A percentile compares a stretch with the other conserved stretches of the same genome.
Conservation (phyloP, 2,888 invertebrate species). For the Lathronympha strigana region DNA sequence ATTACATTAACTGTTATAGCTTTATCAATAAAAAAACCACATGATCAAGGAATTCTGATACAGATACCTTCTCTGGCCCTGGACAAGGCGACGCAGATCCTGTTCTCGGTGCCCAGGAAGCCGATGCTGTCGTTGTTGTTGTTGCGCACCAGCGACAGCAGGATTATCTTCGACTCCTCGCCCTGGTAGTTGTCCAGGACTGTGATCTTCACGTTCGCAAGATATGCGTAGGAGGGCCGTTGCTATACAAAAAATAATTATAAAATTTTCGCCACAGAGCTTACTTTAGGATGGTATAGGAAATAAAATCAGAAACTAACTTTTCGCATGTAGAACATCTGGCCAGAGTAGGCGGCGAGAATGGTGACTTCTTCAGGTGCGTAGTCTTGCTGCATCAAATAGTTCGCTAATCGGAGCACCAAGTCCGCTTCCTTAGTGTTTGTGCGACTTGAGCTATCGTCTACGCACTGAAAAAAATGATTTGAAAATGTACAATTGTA, state of each 20-base stretch:
- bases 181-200: constrained; percentile 93
- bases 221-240: constrained; percentile 57
- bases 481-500: too few relatives aligned
- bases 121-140: constrained; percentile 87
- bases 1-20: too few relatives aligned
- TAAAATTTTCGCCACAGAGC: too few relatives aligned
- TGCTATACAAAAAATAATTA: constrained; percentile 57
- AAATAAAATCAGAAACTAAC: too few relatives aligned
- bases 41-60: too few relatives aligned
- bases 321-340: constrained; percentile 85
- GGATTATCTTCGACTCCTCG: constrained; percentile 90
- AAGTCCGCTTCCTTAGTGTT: constrained; percentile 87
- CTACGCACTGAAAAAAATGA: constrained; percentile 55
- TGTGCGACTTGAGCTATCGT: constrained; percentile 79
- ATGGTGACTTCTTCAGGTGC: constrained; percentile 87
- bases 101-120: constrained; percentile 87
- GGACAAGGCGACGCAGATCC: constrained; percentile 91
- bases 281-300: neutral
- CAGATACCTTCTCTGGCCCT: constrained; percentile 84
- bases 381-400: constrained; percentile 87
- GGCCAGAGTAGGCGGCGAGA: constrained; percentile 88
- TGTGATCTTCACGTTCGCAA: constrained; percentile 84
- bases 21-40: too few relatives aligned
- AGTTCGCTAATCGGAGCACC: constrained; percentile 84
- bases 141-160: constrained; percentile 91